phyloP scores from a whole-genome alignment of 1,140 invertebrate genomes.

The Zaprionus davidi region DNA sequence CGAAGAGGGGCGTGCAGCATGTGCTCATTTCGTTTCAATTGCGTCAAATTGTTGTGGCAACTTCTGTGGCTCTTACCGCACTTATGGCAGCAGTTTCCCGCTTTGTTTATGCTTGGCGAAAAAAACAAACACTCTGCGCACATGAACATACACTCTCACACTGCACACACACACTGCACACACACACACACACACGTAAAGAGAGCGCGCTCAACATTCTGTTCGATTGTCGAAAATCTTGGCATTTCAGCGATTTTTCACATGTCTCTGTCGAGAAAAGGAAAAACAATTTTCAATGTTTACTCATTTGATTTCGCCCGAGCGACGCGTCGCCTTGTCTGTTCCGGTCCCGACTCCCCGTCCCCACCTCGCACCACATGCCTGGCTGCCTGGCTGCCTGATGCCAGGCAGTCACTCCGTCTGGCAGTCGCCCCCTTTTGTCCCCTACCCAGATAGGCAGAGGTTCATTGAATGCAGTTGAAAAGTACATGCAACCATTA shows the following conservation, averaged over 20 bases:
- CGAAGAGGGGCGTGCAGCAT: conserved; percentile 5
- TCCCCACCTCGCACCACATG: not conserved
- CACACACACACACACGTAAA: conserved; percentile 7
- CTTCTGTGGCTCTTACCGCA: conserved; percentile 51
- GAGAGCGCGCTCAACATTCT: conserved; percentile 8
- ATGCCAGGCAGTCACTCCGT: not conserved
- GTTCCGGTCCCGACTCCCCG: not conserved
- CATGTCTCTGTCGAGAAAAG: conserved; percentile 44
- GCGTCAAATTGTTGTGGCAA: conserved; percentile 54
- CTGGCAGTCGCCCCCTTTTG: not conserved
- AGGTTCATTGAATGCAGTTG: conserved; percentile 31
- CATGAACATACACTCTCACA: conserved; percentile 9
- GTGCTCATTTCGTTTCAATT: conserved; percentile 51
- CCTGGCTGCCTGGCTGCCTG: too few species aligned
- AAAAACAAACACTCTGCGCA: conserved; percentile 41
- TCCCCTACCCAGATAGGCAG: not conserved
- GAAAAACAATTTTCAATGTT: conserved; percentile 49
- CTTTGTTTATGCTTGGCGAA: conserved; percentile 63
- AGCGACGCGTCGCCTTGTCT: conserved; percentile 38
- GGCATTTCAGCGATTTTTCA: conserved; percentile 52
- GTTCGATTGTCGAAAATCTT: conserved; percentile 47
- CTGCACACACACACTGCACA: not conserved
- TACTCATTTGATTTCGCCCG: conserved; percentile 24
- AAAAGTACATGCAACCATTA: conserved; percentile 19
- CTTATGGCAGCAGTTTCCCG: conserved; percentile 40